These are phyloP conservation scores for Esox masquinongy DNA, from an alignment of 2,797 vertebrate genomes.

Conservation along the genomic window DNA sequence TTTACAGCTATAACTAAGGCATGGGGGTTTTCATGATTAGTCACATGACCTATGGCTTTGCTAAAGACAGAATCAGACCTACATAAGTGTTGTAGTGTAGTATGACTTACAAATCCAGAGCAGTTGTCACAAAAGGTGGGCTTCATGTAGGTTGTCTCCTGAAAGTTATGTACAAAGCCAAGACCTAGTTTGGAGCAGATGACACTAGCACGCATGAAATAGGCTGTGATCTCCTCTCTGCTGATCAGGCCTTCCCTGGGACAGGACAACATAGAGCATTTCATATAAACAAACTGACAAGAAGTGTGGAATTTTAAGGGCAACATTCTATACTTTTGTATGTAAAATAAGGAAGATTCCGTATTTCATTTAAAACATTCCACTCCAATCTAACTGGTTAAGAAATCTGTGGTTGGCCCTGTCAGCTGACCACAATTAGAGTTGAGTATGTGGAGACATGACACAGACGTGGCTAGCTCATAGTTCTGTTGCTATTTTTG, in stretches of 20 bases:
- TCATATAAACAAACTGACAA: conserved; percentile 1
- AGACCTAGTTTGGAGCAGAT: conserved; percentile 94
- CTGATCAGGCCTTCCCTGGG: conserved; percentile 90
- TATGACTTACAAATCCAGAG: conserved; percentile 91
- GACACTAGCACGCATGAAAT: conserved; percentile 95
- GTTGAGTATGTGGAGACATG: not conserved
- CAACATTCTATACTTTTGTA: not conserved
- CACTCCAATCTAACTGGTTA: not conserved
- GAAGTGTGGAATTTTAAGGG: not conserved
- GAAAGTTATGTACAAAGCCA: conserved; percentile 94
- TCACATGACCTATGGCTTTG: not conserved
- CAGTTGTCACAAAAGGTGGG: conserved; percentile 98
- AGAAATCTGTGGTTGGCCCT: not conserved
- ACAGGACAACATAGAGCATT: not conserved
- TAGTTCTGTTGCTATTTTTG: conserved; percentile 45
- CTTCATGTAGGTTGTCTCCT: conserved; percentile 94
- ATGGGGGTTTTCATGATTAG: not conserved
- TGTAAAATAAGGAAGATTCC: not conserved
- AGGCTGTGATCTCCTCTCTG: conserved; percentile 92
- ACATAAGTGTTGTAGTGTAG: not conserved
- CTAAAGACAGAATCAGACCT: not conserved
- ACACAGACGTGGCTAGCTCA: conserved; percentile 9
- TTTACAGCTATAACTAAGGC: not conserved
- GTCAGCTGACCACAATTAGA: not conserved
- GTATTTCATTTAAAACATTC: not conserved